Evolutionary conservation across 2,113 vertebrate species (phyloP), one percentile per base, ranked within the genome.

Genomic region (Zosterops borbonicus): DNA sequence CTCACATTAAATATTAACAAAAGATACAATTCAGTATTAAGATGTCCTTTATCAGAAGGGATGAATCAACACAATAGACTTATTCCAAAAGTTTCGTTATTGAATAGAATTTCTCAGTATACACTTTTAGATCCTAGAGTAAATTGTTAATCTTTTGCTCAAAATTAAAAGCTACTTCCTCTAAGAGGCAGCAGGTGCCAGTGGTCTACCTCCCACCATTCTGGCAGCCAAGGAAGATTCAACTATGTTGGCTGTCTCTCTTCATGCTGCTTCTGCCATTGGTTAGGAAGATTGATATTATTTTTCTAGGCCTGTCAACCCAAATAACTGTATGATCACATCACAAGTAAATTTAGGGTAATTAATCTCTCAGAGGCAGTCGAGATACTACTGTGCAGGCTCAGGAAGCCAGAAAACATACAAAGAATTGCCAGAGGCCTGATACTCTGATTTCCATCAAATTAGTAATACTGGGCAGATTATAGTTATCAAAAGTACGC

Each of bases 1-100:
- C 76, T 50, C 41, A 25, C 87, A 95, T 95, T 95, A 95, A 97
- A 89, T 81, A 93, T 69, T 91, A 93, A 92, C 82, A 96, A 96
- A 91, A 95, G 89, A 46, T 47, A 44, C 47, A 59, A 41, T 87
- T 89, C 67, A 47, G 19, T 74, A 49, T 84, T 81, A 89, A 86
- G 60, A 91, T 92, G 33, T 88, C 62, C 88, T 95, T 94, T 95
- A 81, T 47, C 74, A 60, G 49, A 82, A 76, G 49, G 90, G 67
- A 83, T 52, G 70, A 83, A 85, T 65, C 73, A 87, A 78, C 39
- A 74, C 71, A 90, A 58, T 92, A 65, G 25, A 49, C 53, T 91
- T 69, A 67, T 76, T 94, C 71, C 79, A 73, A 60, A 89, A 91
- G 67, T 94, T 95, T 95, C 6, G 5, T 83, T 93, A 79, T 70